Evolutionary conservation across 2,113 vertebrate genomes (phyloP), one percentile per base, ranked within the genome.

Genomic region (Blennius ocellaris): DNA sequence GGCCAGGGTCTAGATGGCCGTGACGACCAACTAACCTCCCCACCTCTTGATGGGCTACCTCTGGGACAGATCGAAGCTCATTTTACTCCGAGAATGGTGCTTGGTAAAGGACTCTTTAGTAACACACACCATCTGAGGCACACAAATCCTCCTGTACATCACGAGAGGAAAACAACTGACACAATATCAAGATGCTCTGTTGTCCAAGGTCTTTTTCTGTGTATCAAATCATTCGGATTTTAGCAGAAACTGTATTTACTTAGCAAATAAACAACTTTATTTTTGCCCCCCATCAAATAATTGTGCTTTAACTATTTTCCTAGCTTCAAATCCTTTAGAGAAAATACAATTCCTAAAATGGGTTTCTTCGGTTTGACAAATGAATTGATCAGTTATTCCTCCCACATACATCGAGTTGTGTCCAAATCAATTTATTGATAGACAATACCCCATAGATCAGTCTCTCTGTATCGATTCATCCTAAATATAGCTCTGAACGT

Each of bases 1-100:
- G 90, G 80, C 84, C 88, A 78, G 89, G 92, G 90, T 91, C 90
- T 92, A 87, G 92, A 93, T 92, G 84, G 83, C 90, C 89, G 83
- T 92, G 90, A 92, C 90, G 89, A 91, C 92, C 90, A 91, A 93
- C 93, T 92, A 94, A 94, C 91, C 93, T 93, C 85, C 87, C 87
- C 88, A 93, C 90, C 91, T 92, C 90, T 91, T 90, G 89, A 92
- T 92, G 88, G 90, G 86, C 87, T 86, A 87, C 92, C 89, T 90
- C 82, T 80, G 91, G 90, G 90, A 92, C 83, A 85, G 81, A 93
- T 92, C 87, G 85, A 91, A 91, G 87, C 88, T 92, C 84, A 92
- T 94, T 92, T 90, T 91, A 87, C 86, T 90, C 77, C 69, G 16
- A 60, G 83, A 81, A 84, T 61, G 61, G 74, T 65, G 83, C 76